These are phyloP conservation scores for Megalops atlanticus DNA, from an alignment of 2,113 vertebrate genomes.

Conservation along the genomic window DNA sequence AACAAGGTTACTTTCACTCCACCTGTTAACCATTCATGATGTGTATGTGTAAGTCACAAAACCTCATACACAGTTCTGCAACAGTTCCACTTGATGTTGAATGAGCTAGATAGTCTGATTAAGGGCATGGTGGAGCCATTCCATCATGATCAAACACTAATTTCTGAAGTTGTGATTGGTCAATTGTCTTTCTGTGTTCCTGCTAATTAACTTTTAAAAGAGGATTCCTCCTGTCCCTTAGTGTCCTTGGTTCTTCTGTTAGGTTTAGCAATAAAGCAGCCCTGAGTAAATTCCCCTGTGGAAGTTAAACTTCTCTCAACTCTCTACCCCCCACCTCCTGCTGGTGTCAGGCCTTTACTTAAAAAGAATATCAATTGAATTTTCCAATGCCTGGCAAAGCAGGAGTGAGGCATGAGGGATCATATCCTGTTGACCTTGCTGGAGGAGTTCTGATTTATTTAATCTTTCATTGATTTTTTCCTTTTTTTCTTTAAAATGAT, in stretches of 20 bases:
- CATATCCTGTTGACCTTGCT: conserved; percentile 79
- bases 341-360: conserved; percentile 31
- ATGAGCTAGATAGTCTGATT: not conserved
- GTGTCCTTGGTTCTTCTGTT: conserved; percentile 4
- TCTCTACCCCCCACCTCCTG: not conserved
- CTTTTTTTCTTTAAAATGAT: conserved; percentile 60
- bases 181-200: too few relatives aligned
- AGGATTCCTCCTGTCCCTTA: not conserved
- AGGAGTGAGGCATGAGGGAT: conserved; percentile 63
- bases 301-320: not conserved
- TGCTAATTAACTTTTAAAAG: not conserved
- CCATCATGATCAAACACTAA: not conserved
- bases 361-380: conserved; percentile 46
- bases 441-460: conserved; percentile 72
- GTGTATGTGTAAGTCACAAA: not conserved
- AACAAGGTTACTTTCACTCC: too few relatives aligned
- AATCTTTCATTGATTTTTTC: conserved; percentile 72
- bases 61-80: not conserved
- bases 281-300: not conserved
- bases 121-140: not conserved
- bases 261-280: not conserved
- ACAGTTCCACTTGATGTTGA: not conserved
- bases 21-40: too few relatives aligned
- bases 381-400: conserved; percentile 32
- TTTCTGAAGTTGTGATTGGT: not conserved